Evolutionary conservation across 2,113 vertebrate genomes (phyloP), one percentile per base, ranked within the genome.

Genomic region (Asarcornis scutulata): DNA sequence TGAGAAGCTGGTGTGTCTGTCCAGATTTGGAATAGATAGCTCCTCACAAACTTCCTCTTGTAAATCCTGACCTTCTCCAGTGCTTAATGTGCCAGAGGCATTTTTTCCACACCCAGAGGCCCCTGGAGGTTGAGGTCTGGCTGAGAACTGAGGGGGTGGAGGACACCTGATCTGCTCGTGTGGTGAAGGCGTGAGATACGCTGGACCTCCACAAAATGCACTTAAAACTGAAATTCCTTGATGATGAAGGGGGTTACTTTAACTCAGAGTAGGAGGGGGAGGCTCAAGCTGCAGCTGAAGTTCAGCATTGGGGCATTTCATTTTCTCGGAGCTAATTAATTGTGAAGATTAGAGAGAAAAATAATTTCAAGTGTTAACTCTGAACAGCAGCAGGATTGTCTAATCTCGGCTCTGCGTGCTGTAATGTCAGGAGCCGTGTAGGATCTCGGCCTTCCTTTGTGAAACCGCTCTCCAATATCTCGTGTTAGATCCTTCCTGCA

Each of bases 121-220:
- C 6, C 7, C 17, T 1, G 1, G 53, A 36, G 83, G 53, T 44
- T 42, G 59, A 72, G 34, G 55, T 81, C 29, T 89, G 69, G 5
- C 34, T 76, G 88, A 95, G 92, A 81, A 3, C 62, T 88, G 73
- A 88, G 81, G 17, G 9, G 52, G 52, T 56, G 85, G 77, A 82
- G n/a, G 74, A 92, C 13, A 89, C 60, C n/a, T 76, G 77, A 91
- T 83, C 50, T 11, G 6, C 42, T 36, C 18, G 44, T 56, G n/a
- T 40, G 16, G 77, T 52, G 74, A 95, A 91, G 83, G 86, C 0
- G 8, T 76, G 83, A 92, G 82, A 20, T 62, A 38, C 13, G 21
- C 63, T 1, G 2, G 48, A 56, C 71, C 40, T 85, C 87, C 53
- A 36, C 32, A 62, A 50, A 66, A 63, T 25, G 44, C 75, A 10